Evolutionary conservation across 2,888 invertebrate species (phyloP), one percentile per base, ranked within the genome.

Genomic region (Cryptocheilus praepositus): DNA sequence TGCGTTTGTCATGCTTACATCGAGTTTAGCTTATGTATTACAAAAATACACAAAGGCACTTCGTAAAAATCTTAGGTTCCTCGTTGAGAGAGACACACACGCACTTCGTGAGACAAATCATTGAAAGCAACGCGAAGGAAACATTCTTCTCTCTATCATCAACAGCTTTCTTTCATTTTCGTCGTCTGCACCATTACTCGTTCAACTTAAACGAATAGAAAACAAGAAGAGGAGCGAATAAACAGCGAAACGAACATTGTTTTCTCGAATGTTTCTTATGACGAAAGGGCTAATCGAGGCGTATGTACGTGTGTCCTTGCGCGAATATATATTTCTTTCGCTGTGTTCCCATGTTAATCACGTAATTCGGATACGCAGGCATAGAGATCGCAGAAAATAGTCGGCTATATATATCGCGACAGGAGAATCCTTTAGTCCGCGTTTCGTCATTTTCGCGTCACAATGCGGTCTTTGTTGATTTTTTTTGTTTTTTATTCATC

Each of bases 41-140:
- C 74, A 83, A 83, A 83, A 83, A 83, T 83, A 83, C 80, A 77
- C 74, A 79, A 83, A 83, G 83, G 83, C 83, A 83, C 83, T 83
- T 83, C 74, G 74, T 81, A 79, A 81, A 74, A 81, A 80, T 82
- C 58, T 74, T 73, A 66, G 63, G 63, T 67, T 73, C 61, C 67
- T 67, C 56, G 25, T 45, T 49, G 55, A 64, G 43, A 66, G 36
- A 61, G 36, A 11, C 36, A 36, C 36, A 36, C 36, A 36, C 36
- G 11, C 36, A 36, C 36, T 36, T 36, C 36, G 13, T 8, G 36
- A 36, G 36, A 36, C 36, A 11, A 36, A 36, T 36, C 36, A 36
- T 36, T 36, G 36, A 36, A 36, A 36, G 36, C 36, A 36, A 36
- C 36, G 36, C 36, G 36, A 36, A 11, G 36, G 11, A 36, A 36